Conservation (phyloP, 2,888 invertebrate genomes). For the Chrysotoxum bicinctum region DNA sequence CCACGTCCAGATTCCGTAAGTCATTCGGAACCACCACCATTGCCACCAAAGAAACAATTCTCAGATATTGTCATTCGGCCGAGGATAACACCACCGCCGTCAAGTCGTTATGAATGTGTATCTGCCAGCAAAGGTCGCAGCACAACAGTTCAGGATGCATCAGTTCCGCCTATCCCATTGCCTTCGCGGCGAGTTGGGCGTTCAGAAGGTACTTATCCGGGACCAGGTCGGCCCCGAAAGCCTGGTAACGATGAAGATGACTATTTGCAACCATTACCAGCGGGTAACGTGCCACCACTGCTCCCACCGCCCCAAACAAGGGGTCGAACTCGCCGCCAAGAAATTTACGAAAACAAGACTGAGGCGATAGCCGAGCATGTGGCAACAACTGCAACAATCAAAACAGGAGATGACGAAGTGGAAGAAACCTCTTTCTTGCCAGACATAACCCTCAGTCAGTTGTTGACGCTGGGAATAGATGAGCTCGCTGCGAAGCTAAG, state of each 20-base stretch:
- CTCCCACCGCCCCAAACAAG: conserved; percentile 83
- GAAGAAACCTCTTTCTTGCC: conserved; percentile 76
- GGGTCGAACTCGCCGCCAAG: conserved; percentile 77
- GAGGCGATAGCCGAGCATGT: conserved; percentile 75
- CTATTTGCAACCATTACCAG: conserved; percentile 86
- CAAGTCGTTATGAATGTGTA: conserved; percentile 79
- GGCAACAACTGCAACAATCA: conserved; percentile 56
- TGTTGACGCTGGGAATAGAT: conserved; percentile 91
- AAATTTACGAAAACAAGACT: conserved; percentile 80
- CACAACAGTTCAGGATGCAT: conserved; percentile 49
- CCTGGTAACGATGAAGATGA: conserved; percentile 86
- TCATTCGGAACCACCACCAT: conserved; percentile 87
- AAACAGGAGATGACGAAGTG: conserved; percentile 54
- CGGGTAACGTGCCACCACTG: conserved; percentile 79
- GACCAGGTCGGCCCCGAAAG: conserved; percentile 82
- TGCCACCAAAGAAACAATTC: conserved; percentile 87
- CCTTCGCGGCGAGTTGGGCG: conserved; percentile 83
- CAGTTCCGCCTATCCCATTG: conserved; percentile 85
- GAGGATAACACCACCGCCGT: conserved; percentile 75
- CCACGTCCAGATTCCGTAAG: conserved; percentile 81
- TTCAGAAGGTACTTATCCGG: conserved; percentile 82
- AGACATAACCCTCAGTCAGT: conserved; percentile 91
- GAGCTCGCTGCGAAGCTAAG: conserved; percentile 89
- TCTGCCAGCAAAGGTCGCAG: conserved; percentile 63
- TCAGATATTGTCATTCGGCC: conserved; percentile 83